Percentiles rank a stretch among this genome's conserved stretches.
These are phyloP conservation scores for Trachythela sp. DNA, from an alignment of 64 coral and sea anemone genomes.

Conservation along the genomic window DNA sequence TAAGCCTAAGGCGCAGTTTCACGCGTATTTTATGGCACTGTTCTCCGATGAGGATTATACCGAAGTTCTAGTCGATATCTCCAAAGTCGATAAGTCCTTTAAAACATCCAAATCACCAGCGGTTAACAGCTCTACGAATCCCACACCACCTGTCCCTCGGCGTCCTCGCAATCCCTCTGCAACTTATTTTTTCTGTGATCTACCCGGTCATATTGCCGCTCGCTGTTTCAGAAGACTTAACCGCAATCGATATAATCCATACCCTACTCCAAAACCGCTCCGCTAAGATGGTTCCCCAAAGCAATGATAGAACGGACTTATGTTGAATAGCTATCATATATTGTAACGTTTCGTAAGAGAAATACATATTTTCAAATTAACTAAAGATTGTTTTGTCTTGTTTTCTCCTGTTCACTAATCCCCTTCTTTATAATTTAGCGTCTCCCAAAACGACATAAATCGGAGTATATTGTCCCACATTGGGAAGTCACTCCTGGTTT, in stretches of 20 bases:
- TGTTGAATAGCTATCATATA: too few relatives aligned
- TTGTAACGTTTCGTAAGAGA: too few relatives aligned
- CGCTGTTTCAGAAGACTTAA: not conserved
- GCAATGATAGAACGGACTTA: too few relatives aligned
- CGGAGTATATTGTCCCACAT: too few relatives aligned
- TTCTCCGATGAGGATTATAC: conserved; percentile 11
- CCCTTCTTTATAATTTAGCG: too few relatives aligned
- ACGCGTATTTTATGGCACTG: conserved; percentile 17
- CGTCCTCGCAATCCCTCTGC: not conserved
- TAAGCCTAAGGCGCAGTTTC: conserved; percentile 7
- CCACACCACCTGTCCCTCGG: not conserved
- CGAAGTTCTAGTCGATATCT: not conserved
- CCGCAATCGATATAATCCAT: not conserved
- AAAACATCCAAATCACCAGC: too few relatives aligned
- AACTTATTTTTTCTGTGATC: not conserved
- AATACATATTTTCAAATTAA: too few relatives aligned
- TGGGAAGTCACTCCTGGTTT: too few relatives aligned
- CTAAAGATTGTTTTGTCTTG: too few relatives aligned
- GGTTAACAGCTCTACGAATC: not conserved
- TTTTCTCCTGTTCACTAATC: too few relatives aligned
- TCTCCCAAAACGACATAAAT: too few relatives aligned
- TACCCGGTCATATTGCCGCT: not conserved
- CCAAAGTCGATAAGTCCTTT: not conserved
- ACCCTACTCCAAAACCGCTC: not conserved
- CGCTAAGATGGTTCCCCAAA: too few relatives aligned